These are phyloP conservation scores for Calypte anna DNA, from an alignment of 2,113 vertebrate genomes.

Conservation along the genomic window DNA sequence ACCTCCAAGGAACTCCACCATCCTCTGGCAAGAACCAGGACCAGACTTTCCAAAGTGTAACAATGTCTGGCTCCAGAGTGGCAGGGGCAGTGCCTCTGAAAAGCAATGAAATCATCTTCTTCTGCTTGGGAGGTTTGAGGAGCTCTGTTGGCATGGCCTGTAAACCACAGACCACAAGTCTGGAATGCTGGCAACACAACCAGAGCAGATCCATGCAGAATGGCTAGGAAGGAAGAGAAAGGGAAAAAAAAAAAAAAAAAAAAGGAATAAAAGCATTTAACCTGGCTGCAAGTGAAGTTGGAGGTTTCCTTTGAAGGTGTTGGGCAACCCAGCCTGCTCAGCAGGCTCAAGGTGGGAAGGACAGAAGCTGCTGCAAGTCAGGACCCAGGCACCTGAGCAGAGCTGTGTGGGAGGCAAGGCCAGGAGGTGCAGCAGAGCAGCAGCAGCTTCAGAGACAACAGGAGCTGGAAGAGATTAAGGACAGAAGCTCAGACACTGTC, in stretches of 20 bases:
- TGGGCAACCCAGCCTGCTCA: constrained; percentile 7
- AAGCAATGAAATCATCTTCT: constrained; percentile 33
- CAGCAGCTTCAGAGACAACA: background rate
- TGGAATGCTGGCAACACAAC: constrained; percentile 23
- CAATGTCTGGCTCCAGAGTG: constrained; percentile 15
- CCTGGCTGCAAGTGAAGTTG: background rate
- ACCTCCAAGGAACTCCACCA: constrained; percentile 34
- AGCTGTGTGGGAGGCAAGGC: background rate
- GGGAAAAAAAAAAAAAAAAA: too few species aligned
- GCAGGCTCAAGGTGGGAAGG: background rate
- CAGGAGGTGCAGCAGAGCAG: background rate
- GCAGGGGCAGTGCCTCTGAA: background rate
- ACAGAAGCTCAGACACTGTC: background rate
- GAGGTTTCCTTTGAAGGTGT: background rate
- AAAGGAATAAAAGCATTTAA: background rate
- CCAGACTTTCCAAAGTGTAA: background rate
- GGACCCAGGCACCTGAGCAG: background rate
- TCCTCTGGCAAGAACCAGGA: background rate
- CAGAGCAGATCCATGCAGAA: background rate
- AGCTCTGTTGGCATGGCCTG: background rate
- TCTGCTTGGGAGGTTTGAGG: constrained; percentile 39
- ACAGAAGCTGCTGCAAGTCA: constrained; percentile 38
- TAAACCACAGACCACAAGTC: constrained; percentile 6
- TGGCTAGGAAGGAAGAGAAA: background rate
- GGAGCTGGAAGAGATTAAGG: background rate